Base-by-base conservation (phyloP, 1,140 invertebrate genomes). In the Diorhabda elongata region DNA sequence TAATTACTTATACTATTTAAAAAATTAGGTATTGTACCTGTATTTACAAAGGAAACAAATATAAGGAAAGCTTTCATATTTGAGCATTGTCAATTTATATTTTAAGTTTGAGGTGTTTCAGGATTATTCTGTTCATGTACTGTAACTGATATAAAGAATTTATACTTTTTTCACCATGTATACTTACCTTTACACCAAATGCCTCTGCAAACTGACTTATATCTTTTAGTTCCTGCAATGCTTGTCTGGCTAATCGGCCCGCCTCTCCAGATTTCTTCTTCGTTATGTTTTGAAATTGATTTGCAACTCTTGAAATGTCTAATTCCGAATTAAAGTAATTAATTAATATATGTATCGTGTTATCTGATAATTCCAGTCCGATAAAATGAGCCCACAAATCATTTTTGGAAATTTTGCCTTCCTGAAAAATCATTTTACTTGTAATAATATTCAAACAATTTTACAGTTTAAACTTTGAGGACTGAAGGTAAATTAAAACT, bases 271-370 rank as follows among this genome's bases (percentile, higher is more conserved):
- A 85, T 74, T 88, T 87, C 59, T 88, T 86, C 67, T 84, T 86
- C 5, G 85, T 86, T 45, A 92, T 84, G 2, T 83, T 82, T 52
- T 84, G 87, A 2, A 92, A 79, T 0, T 87, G 76, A 65, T 87
- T 88, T 2, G 84, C 80, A 44, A 92, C 84, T 73, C 92, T 90
- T 41, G 80, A 81, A 2, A 91, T 81, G 2, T 87, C 76, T 45
- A 87, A 89, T 74, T 95, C 92, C 0, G 87, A 86, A 70, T 92
- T 88, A 72, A 95, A 84, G 42, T 94, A 84, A 68, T 86, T 88
- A 58, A 90, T 87, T 3, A 97, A 78, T 1, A 85, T 88, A 2
- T 86, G 81, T 58, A 91, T 87, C 3, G 89, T 87, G 45, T 89
- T 87, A 67, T 92, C 89, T 0, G 88, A 87, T 26, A 95, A 81